Evolutionary conservation across 2,113 vertebrate genomes (phyloP).

Genomic region (Raja brachyura): DNA sequence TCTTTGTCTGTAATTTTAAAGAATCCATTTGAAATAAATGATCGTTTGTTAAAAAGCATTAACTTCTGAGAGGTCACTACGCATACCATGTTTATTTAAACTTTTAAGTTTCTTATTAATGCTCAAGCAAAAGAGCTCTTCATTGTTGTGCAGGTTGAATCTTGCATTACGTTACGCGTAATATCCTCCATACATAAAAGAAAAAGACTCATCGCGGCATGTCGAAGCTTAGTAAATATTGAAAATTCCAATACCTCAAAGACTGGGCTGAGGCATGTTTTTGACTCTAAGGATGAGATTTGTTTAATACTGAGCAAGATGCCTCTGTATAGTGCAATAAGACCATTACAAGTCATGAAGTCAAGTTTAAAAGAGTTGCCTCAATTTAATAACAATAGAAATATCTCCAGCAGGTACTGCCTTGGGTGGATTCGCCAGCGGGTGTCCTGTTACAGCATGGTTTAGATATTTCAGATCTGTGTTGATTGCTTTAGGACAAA

Average conservation of each 20-base stretch:
- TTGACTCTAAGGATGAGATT: constrained; percentile 40
- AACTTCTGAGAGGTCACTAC: background rate
- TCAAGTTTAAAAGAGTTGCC: constrained; percentile 39
- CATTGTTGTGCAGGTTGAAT: constrained; percentile 38
- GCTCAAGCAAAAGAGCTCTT: background rate
- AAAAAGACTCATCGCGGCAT: constrained; percentile 35
- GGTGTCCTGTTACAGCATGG: constrained; percentile 37
- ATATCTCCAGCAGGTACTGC: constrained; percentile 18
- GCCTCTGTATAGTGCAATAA: constrained; percentile 43
- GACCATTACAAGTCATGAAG: constrained; percentile 25
- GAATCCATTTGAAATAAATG: background rate
- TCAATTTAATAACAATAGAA: constrained; percentile 40
- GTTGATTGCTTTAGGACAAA: constrained; percentile 38
- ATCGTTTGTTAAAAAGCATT: background rate
- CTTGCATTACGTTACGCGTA: constrained; percentile 34
- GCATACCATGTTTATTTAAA: background rate
- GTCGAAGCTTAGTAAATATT: constrained; percentile 29
- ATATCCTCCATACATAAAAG: constrained; percentile 23
- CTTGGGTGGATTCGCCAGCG: constrained; percentile 32
- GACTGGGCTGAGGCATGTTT: constrained; percentile 37
- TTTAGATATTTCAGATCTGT: constrained; percentile 39
- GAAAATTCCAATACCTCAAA: constrained; percentile 38
- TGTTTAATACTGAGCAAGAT: constrained; percentile 41
- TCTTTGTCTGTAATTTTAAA: background rate
- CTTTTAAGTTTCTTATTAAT: constrained; percentile 7